Percentiles rank a stretch among this genome's conserved stretches.
These are phyloP conservation scores for Galeruca laticollis DNA, from an alignment of 2,888 invertebrate genomes.

Conservation along the genomic window DNA sequence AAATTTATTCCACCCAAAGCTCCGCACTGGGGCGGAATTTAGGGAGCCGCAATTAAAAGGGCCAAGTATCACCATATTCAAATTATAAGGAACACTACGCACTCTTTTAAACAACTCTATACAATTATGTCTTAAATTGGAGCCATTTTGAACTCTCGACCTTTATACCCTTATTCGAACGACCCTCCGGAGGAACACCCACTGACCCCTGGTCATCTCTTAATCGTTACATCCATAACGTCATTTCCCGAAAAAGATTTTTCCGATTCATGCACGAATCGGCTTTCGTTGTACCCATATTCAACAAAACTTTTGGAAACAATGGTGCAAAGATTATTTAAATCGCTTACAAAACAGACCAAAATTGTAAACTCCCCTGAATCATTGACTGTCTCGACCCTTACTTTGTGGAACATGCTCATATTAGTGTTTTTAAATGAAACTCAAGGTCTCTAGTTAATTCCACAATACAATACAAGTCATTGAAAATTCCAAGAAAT, in stretches of 20 bases:
- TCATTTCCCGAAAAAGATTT: conserved; percentile 3
- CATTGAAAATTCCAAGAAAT: too few relatives aligned
- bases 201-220: conserved; percentile 31
- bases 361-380: conserved; percentile 2
- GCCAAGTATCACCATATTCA: conserved; percentile 18
- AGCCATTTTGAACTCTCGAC: conserved; percentile 34
- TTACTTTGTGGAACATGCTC: too few relatives aligned
- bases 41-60: conserved; percentile 27
- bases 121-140: conserved; percentile 20
- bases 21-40: conserved; percentile 29
- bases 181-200: conserved; percentile 4
- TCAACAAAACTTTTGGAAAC: conserved; percentile 19
- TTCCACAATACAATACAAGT: too few relatives aligned
- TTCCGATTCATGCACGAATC: background rate
- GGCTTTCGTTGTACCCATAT: background rate
- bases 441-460: too few relatives aligned
- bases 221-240: conserved; percentile 7
- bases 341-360: conserved; percentile 18
- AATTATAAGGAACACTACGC: conserved; percentile 11
- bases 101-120: conserved; percentile 24
- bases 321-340: conserved; percentile 17
- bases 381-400: too few relatives aligned
- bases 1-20: conserved; percentile 33
- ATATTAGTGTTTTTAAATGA: too few relatives aligned
- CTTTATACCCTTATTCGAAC: conserved; percentile 9